Evolutionary conservation across 2,797 vertebrate genomes (phyloP).

Genomic region (Lophotriccus pileatus): DNA sequence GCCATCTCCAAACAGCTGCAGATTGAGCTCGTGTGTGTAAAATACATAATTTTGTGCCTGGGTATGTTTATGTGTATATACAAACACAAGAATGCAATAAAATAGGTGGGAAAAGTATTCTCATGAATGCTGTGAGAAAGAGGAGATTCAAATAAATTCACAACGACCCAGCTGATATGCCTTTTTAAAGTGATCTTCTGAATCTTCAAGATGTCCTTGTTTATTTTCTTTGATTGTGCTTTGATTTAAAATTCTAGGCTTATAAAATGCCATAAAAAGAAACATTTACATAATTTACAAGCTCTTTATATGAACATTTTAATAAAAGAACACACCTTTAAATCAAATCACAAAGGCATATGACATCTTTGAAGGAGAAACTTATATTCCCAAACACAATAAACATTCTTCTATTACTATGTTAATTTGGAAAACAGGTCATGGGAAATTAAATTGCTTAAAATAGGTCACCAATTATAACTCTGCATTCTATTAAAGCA

Average conservation of each 20-base stretch:
- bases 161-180: neutral
- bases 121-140: neutral
- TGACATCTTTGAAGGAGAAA: slow-evolving; percentile 57
- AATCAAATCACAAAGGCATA: slow-evolving; percentile 57
- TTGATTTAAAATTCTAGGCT: slow-evolving; percentile 64
- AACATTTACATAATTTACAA: slow-evolving; percentile 40
- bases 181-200: slow-evolving; percentile 17
- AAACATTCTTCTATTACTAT: slow-evolving; percentile 66
- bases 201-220: slow-evolving; percentile 37
- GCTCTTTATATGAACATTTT: slow-evolving; percentile 39
- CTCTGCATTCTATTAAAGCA: slow-evolving; percentile 74
- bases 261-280: slow-evolving; percentile 53
- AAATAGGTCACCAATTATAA: slow-evolving; percentile 80
- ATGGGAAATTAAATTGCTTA: slow-evolving; percentile 80
- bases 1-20: slow-evolving; percentile 34
- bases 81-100: neutral
- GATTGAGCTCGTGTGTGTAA: neutral
- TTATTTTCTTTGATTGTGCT: slow-evolving; percentile 59
- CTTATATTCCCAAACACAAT: slow-evolving; percentile 59
- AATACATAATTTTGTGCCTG: neutral
- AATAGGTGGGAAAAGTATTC: neutral
- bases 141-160: neutral
- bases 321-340: slow-evolving; percentile 53
- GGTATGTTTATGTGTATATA: neutral
- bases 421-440: slow-evolving; percentile 80